These are phyloP conservation scores for Epizoanthus ramosus DNA, from an alignment of 92 coral and sea anemone genomes.

Conservation along the genomic window DNA sequence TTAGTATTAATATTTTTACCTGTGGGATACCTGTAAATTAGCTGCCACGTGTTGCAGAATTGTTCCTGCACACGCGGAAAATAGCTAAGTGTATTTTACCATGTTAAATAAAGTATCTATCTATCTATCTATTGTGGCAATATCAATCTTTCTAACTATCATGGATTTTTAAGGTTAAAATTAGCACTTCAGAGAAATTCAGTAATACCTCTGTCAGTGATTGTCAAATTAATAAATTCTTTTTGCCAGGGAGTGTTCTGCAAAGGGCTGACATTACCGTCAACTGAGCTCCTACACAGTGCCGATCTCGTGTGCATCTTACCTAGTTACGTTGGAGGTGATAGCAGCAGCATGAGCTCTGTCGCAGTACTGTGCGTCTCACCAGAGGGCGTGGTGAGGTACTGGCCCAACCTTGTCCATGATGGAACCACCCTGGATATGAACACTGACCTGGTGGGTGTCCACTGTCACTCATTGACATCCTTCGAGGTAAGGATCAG, in stretches of 20 bases:
- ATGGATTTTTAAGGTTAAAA: neutral
- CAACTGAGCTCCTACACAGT: conserved; percentile 84
- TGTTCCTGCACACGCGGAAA: too few species aligned
- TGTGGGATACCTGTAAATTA: too few species aligned
- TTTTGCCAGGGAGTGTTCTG: conserved; percentile 77
- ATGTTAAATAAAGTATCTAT: too few species aligned
- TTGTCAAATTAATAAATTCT: neutral
- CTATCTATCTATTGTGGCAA: too few species aligned
- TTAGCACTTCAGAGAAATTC: neutral
- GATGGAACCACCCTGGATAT: conserved; percentile 78
- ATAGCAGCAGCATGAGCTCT: conserved; percentile 65
- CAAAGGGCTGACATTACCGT: conserved; percentile 87
- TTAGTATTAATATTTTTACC: too few species aligned
- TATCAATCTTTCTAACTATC: neutral
- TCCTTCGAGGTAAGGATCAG: conserved; percentile 75
- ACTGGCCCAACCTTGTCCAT: conserved; percentile 94
- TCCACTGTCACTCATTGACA: conserved; percentile 84
- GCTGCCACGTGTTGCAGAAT: too few species aligned
- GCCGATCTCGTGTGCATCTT: conserved; percentile 84
- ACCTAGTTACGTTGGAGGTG: conserved; percentile 62
- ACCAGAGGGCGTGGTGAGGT: conserved; percentile 92
- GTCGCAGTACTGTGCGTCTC: conserved; percentile 84
- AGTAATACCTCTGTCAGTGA: neutral
- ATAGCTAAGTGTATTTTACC: too few species aligned
- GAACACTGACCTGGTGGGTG: conserved; percentile 88